Evolutionary conservation across 53 echinoderm and acorn worm genomes (phyloP).

Genomic region (Apostichopus leukothele): DNA sequence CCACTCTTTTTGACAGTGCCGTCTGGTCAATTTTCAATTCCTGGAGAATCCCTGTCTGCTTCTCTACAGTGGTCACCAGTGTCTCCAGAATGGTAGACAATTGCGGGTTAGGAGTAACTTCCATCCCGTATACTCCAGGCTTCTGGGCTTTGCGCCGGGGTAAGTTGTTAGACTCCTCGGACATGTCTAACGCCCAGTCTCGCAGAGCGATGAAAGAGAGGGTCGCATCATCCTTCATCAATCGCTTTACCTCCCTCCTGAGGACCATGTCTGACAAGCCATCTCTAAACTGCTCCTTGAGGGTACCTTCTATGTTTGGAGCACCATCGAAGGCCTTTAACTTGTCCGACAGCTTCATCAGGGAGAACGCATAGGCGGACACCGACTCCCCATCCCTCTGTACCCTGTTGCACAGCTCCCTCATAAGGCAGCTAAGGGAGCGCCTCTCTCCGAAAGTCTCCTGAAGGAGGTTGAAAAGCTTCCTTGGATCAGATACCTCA

Average conservation of each 20-base stretch:
- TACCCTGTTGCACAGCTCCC: neutral
- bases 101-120: too few relatives aligned
- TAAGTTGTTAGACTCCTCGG: neutral
- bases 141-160: neutral
- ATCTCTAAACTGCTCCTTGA: conserved; percentile 28
- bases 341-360: conserved; percentile 21
- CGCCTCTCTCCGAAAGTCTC: conserved; percentile 17
- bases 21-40: neutral
- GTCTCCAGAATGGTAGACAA: too few relatives aligned
- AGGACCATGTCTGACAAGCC: conserved; percentile 16
- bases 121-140: neutral
- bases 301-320: neutral
- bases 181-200: conserved; percentile 37
- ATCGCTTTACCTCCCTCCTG: neutral
- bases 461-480: too few relatives aligned
- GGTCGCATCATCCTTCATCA: conserved; percentile 25
- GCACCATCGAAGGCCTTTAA: neutral
- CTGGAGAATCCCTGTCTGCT: neutral
- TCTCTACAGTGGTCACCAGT: neutral
- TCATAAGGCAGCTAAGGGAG: neutral
- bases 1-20: neutral
- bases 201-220: conserved; percentile 23
- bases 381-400: conserved; percentile 4
- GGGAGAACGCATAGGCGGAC: neutral
- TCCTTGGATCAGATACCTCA: too few relatives aligned